These are phyloP conservation scores for Ictalurus furcatus DNA, from an alignment of 2,113 vertebrate genomes.

Conservation along the genomic window DNA sequence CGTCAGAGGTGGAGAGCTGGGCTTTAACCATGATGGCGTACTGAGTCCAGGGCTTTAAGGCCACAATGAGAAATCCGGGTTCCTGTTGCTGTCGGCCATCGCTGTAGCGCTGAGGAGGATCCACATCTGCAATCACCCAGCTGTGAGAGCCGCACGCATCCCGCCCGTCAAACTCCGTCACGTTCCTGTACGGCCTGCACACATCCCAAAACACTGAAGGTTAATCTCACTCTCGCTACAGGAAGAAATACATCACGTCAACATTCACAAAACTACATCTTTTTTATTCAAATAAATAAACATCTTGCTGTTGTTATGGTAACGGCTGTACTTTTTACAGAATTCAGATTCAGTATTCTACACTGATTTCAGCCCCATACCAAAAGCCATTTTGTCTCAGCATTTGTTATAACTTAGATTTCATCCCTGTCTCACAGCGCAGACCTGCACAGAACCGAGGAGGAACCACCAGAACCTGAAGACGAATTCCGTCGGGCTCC, in stretches of 20 bases:
- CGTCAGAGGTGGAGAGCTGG: conserved; percentile 89
- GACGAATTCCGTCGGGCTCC: neutral
- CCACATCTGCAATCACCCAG: conserved; percentile 95
- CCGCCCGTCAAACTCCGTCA: conserved; percentile 96
- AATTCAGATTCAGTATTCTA: neutral
- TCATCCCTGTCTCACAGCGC: neutral
- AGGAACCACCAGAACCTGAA: neutral
- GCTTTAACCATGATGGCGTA: conserved; percentile 97
- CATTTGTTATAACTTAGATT: no score
- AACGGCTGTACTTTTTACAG: no score
- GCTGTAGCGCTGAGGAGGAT: conserved; percentile 72
- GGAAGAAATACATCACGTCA: no score
- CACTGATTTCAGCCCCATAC: neutral
- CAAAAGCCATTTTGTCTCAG: neutral
- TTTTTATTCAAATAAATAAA: no score
- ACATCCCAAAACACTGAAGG: no score
- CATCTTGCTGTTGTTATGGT: no score
- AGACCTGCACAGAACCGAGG: neutral
- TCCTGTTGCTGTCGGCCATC: conserved; percentile 63
- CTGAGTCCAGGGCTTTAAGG: conserved; percentile 93
- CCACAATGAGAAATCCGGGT: conserved; percentile 81
- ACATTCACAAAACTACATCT: no score
- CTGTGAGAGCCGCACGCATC: conserved; percentile 96
- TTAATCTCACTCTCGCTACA: no score
- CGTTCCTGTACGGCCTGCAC: conserved; percentile 85